Evolutionary conservation across 2,113 vertebrate species (phyloP), one percentile per base, ranked within the genome.

Genomic region (Toxostoma redivivum): DNA sequence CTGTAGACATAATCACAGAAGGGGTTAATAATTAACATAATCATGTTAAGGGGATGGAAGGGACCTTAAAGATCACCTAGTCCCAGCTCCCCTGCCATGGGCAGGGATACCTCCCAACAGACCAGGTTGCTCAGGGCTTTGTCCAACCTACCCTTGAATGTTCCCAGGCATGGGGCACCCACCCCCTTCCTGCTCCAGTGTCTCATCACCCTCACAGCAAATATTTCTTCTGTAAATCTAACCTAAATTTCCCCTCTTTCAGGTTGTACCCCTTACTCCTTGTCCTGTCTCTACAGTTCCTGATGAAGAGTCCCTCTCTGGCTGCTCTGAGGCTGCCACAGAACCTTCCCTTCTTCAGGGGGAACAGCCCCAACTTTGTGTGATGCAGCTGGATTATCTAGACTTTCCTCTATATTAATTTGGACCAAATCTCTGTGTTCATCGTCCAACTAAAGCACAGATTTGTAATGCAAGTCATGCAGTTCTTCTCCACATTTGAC

Each of bases 341-440:
- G 8, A 53, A 17, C 24, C 22, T 51, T 22, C 12, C n/a, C 35
- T 50, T 50, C 47, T 78, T 47, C 28, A 30, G n/a, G 23, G 5
- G 3, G 3, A 61, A 5, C 12, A 38, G 10, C 10, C 15, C 10
- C n/a, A 58, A 1, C 8, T 24, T 58, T 21, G 38, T 0, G 0
- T 2, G 58, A 21, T 23, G 23, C 23, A 30, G 61, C 0, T 51
- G 33, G 20, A 27, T 57, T 50, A 54, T 45, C 28, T 58, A 83
- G 47, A 33, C 10, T 42, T 67, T 31, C 4, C 8, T 60, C 20
- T 57, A 24, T 38, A n/a, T 70, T 56, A n/a, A 74, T 74, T 51
- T n/a, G 15, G 12, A 57, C 16, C 19, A 81, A 91, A 73, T 65
- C 22, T 66, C 28, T 37, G 1, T 31, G 12, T 45, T 58, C 50